Evolutionary conservation across 2,797 vertebrate species (phyloP).

Genomic region (Sebastes taczanowskii): DNA sequence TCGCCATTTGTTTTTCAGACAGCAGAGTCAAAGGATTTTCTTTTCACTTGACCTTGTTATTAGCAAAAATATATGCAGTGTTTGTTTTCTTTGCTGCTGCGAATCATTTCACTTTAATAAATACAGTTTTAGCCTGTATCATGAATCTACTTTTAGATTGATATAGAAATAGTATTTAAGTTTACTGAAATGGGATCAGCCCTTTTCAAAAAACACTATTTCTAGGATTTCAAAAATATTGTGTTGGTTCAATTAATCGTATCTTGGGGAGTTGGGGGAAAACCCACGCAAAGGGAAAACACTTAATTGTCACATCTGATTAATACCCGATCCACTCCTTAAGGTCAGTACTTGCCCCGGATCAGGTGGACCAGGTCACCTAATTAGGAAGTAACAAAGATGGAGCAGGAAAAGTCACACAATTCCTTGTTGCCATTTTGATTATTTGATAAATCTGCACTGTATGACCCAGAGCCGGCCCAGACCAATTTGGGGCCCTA

Average conservation of each 20-base stretch:
- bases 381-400: neutral
- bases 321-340: neutral
- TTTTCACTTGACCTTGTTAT: constrained; percentile 31
- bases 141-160: neutral
- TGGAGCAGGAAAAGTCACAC: neutral
- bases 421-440: neutral
- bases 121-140: neutral
- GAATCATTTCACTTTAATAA: neutral
- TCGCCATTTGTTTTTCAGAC: constrained; percentile 35
- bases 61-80: constrained; percentile 14
- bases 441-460: neutral
- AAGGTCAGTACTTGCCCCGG: neutral
- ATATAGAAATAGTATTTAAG: too few relatives aligned
- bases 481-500: too few relatives aligned
- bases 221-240: neutral
- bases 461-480: neutral
- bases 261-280: neutral
- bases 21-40: constrained; percentile 7
- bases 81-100: neutral
- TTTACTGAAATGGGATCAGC: neutral
- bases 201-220: neutral
- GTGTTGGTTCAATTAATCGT: neutral
- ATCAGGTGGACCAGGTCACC: neutral
- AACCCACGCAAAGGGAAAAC: neutral
- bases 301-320: neutral